A percentile compares a stretch with the other conserved stretches of the same genome.
Evolutionary conservation across 2,888 invertebrate species (phyloP).

Genomic region (Synanthedon myopaeformis): DNA sequence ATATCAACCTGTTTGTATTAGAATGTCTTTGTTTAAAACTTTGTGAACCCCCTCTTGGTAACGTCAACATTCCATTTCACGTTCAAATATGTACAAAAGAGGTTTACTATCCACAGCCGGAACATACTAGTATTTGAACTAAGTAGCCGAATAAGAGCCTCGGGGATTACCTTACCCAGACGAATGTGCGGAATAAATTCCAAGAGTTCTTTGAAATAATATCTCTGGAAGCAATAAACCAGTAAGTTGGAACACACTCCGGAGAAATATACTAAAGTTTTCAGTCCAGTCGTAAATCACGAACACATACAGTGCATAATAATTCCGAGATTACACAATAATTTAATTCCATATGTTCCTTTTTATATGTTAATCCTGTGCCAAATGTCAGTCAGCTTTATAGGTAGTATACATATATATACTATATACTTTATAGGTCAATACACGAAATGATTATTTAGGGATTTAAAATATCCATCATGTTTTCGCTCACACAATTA

Average conservation of each 20-base stretch:
- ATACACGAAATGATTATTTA: too few species aligned
- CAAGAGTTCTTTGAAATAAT: conserved; percentile 64
- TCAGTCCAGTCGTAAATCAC: conserved; percentile 39
- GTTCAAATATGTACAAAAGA: conserved; percentile 30
- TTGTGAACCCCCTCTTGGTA: background rate
- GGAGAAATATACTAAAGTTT: conserved; percentile 60
- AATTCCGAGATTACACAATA: conserved; percentile 17
- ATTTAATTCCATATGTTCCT: too few species aligned
- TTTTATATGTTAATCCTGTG: too few species aligned
- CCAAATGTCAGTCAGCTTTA: too few species aligned
- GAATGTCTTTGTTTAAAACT: too few species aligned
- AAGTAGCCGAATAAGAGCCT: conserved; percentile 55
- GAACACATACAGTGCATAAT: conserved; percentile 32
- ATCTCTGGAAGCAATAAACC: conserved; percentile 63
- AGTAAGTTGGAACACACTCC: conserved; percentile 57
- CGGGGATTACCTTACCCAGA: conserved; percentile 51
- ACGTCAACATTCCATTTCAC: conserved; percentile 14
- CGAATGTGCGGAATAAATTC: conserved; percentile 58
- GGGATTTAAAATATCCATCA: too few species aligned
- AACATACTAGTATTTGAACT: conserved; percentile 38
- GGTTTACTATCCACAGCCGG: conserved; percentile 25
- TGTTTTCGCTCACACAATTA: too few species aligned
- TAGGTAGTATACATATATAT: too few species aligned
- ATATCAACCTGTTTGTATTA: too few species aligned
- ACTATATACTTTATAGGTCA: too few species aligned